Evolutionary conservation across 2,797 vertebrate genomes (phyloP).

Genomic region (Neomorphus geoffroyi): DNA sequence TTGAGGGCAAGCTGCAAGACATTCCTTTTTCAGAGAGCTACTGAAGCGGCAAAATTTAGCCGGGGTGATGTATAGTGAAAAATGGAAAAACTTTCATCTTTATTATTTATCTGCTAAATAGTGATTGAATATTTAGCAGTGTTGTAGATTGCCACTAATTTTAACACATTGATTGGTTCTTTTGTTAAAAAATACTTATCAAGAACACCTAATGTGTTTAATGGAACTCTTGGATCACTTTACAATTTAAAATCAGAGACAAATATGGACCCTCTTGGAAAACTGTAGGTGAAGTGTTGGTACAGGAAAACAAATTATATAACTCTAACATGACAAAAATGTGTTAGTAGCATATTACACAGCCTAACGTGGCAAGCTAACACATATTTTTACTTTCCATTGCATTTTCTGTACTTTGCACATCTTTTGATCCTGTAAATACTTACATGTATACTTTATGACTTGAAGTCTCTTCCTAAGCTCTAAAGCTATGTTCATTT

Average conservation of each 20-base stretch:
- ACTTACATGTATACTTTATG: background rate
- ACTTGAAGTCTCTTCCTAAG: background rate
- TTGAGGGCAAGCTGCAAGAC: background rate
- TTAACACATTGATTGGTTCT: background rate
- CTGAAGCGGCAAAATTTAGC: slow-evolving; percentile 27
- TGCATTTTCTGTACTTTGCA: background rate
- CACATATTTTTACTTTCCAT: background rate
- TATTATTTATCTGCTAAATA: slow-evolving; percentile 24
- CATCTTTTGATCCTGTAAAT: background rate
- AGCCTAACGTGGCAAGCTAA: background rate
- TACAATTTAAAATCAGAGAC: background rate
- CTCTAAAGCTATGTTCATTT: background rate
- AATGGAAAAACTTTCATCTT: slow-evolving; percentile 30
- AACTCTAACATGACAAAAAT: background rate
- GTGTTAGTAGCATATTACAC: background rate
- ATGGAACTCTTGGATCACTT: background rate
- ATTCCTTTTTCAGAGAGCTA: slow-evolving; percentile 18
- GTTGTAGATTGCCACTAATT: background rate
- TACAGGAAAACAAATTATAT: background rate
- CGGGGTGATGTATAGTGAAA: background rate
- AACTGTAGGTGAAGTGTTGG: background rate
- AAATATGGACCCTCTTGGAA: background rate
- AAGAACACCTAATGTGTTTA: background rate
- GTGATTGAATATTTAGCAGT: slow-evolving; percentile 23
- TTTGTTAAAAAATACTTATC: background rate